Evolutionary conservation across 2,797 vertebrate genomes (phyloP).

Genomic region (Coregonus suidteri): DNA sequence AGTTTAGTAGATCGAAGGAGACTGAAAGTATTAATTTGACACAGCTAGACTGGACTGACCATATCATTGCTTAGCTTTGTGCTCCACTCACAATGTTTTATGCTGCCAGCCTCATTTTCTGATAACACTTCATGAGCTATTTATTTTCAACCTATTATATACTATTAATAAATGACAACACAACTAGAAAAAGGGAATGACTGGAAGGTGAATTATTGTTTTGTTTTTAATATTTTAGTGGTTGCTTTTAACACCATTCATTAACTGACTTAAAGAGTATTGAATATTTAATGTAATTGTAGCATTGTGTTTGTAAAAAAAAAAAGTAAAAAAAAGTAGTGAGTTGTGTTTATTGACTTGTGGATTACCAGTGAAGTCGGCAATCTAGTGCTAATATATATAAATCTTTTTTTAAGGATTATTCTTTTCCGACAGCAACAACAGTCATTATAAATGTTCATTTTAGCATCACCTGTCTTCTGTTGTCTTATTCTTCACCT

Average conservation of each 20-base stretch:
- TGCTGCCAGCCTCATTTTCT: slow-evolving; percentile 82
- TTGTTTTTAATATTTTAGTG: slow-evolving; percentile 83
- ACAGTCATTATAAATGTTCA: slow-evolving; percentile 97
- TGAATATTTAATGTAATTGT: slow-evolving; percentile 89
- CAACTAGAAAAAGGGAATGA: slow-evolving; percentile 81
- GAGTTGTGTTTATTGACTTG: slow-evolving; percentile 93
- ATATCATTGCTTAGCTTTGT: slow-evolving; percentile 75
- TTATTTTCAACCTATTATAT: slow-evolving; percentile 80
- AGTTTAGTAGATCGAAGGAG: slow-evolving; percentile 50
- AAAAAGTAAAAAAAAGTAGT: slow-evolving; percentile 77
- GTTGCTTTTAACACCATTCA: slow-evolving; percentile 88
- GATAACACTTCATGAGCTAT: slow-evolving; percentile 82
- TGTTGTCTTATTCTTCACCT: slow-evolving; percentile 94
- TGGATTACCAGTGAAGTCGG: slow-evolving; percentile 90
- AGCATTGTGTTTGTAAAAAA: slow-evolving; percentile 88
- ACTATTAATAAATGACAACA: slow-evolving; percentile 81
- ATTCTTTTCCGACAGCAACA: slow-evolving; percentile 85
- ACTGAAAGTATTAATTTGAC: slow-evolving; percentile 58
- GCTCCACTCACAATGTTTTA: slow-evolving; percentile 80
- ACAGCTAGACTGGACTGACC: slow-evolving; percentile 59
- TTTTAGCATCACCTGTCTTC: slow-evolving; percentile 97
- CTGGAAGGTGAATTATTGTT: slow-evolving; percentile 84
- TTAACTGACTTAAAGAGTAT: slow-evolving; percentile 87
- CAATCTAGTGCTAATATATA: slow-evolving; percentile 90
- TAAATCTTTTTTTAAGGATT: slow-evolving; percentile 89